Evolutionary conservation across 2,797 vertebrate species (phyloP).

Genomic region (Leucoraja ocellata): DNA sequence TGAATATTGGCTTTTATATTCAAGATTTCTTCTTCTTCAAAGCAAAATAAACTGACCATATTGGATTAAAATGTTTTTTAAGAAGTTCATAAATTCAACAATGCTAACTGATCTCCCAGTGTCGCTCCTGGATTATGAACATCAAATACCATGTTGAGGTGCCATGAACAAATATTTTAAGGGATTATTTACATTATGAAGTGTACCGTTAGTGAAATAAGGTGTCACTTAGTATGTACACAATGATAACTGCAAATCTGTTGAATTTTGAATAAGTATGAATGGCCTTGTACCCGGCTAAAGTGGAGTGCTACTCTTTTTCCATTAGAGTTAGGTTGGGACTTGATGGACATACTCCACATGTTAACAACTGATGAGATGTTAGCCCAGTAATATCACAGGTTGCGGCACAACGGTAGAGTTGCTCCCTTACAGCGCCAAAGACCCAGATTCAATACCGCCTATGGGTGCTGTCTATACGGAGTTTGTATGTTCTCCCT

Average conservation of each 20-base stretch:
- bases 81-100: neutral
- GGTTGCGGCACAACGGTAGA: no score
- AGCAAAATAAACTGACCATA: neutral
- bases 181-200: neutral
- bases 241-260: neutral
- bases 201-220: neutral
- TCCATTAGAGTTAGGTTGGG: neutral
- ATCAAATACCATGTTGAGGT: neutral
- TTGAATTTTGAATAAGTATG: neutral
- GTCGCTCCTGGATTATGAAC: neutral
- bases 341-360: neutral
- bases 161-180: neutral
- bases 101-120: neutral
- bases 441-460: no score
- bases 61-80: neutral
- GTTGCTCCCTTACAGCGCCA: no score
- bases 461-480: no score
- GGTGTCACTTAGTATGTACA: neutral
- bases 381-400: neutral
- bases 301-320: neutral
- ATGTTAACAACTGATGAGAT: neutral
- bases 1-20: neutral
- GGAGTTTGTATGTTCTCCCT: no score
- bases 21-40: neutral
- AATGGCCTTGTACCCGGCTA: neutral